Base-by-base conservation (phyloP, 2,797 vertebrate species). In the Hylomyscus alleni region DNA sequence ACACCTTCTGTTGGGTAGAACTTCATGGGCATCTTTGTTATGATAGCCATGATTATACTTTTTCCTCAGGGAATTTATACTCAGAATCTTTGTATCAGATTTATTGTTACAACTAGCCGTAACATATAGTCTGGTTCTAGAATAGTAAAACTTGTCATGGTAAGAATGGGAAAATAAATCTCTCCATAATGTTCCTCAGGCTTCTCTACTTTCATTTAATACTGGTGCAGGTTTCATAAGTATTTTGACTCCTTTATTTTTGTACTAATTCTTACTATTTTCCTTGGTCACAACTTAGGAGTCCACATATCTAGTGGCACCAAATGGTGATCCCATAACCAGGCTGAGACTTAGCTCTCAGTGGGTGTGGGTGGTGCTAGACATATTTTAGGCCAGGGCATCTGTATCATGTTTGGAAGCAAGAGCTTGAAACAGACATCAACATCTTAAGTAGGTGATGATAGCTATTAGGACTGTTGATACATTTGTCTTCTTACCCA, bases 101-200 rank as follows among this genome's bases (percentile, higher is more conserved):
- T 94, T 85, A 75, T 60, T 65, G 12, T 90, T 81, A 81, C 2
- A 78, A 22, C 82, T 93, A 73, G 40, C 40, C 95, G 62, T 93
- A 87, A 96, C 67, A 91, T 92, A 85, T 22, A 75, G 75, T 89
- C 96, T 90, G 72, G 60, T 78, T 96, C 83, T 92, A 72, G 34
- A 94, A 85, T 91, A 83, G 78, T 96, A 92, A 95, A 96, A 80
- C 77, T 96, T 82, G 29, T 95, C 77, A 83, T 54, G 80, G 29
- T 54, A 78, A 91, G 91, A 47, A 78, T 86, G n/a, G 72, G 31
- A 67, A 95, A 93, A 82, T 65, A 37, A 52, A n/a, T 3, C 15
- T 10, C 26, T 40, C 73, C 93, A 82, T 40, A 78, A 0, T 65
- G 60, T 50, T 85, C 40, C 82, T 20, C 60, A 82, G 4, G 87